Base-by-base conservation (phyloP, 2,888 invertebrate genomes). In the Nebria salina region DNA sequence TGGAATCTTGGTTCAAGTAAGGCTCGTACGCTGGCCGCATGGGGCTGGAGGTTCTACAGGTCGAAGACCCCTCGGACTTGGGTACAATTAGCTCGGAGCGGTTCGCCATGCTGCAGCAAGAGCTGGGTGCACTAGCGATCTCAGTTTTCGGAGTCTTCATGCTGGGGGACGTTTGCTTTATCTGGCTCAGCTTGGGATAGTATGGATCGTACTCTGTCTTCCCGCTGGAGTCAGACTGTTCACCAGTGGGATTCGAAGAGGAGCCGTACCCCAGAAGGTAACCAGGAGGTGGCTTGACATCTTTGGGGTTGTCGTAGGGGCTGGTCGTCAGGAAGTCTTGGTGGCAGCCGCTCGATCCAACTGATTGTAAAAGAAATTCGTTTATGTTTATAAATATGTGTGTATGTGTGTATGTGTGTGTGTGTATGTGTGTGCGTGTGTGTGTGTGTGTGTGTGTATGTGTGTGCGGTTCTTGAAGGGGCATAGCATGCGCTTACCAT, bases 1-100 rank as follows among this genome's bases (percentile, higher is more conserved):
- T 93, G 83, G 95, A 94, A 89, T 95, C 95, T 90, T 92, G 92
- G 85, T 91, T 93, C 84, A 92, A 87, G 86, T 93, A 93, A 0
- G 91, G 92, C 89, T 93, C 94, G 91, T 91, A 92, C 3, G 89
- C 88, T 34, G 89, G 88, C 70, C 91, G 86, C 75, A 89, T 88
- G 0, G 90, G 89, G 2, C 90, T 90, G 0, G 91, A 90, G 54
- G 90, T 88, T 83, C 91, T 91, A 43, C 89, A 87, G 42, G 86
- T 85, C 11, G 88, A 88, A 6, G 88, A 86, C 13, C 87, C 90
- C 89, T 94, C 94, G 54, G 93, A 91, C 90, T 94, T 94, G 13
- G 94, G 93, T 84, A 94, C 92, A 84, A 94, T 89, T 86, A 94
- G 90, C 87, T 90, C 87, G 86, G 89, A 87, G 90, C 90, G 90